phyloP scores from a whole-genome alignment of 2,888 invertebrate species.

The Chydorus sphaericus region DNA sequence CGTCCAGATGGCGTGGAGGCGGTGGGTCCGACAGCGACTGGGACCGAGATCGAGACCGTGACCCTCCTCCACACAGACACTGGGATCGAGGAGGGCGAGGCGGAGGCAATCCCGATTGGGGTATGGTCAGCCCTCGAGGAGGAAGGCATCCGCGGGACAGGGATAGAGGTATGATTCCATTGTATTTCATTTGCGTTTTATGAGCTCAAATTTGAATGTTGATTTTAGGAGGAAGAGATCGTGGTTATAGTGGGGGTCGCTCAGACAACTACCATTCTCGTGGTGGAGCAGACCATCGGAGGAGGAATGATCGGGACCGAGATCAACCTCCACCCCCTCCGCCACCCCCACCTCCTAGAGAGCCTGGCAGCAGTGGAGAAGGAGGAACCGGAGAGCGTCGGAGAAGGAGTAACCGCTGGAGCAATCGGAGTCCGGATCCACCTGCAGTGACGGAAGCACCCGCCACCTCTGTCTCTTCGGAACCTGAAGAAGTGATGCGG shows the following conservation, averaged over 20 bases:
- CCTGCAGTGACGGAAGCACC: neutral
- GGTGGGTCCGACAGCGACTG: neutral
- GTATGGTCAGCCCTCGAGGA: neutral
- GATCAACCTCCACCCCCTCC: neutral
- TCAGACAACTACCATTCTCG: neutral
- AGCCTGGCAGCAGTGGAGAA: neutral
- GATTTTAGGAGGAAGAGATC: neutral
- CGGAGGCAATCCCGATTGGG: neutral
- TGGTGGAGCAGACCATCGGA: neutral
- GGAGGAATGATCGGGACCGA: neutral
- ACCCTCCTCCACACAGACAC: neutral
- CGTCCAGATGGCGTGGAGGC: neutral
- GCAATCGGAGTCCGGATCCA: neutral
- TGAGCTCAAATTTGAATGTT: no score
- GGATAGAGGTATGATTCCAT: no score
- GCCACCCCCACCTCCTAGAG: neutral
- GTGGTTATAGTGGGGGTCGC: neutral
- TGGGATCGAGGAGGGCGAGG: neutral
- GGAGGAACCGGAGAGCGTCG: neutral
- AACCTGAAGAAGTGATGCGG: no score
- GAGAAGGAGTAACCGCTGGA: neutral
- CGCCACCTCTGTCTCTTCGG: no score
- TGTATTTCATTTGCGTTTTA: no score
- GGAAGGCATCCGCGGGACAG: neutral
- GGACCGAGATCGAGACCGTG: constrained; percentile 3